These are phyloP conservation scores for Nesometra sesokonis DNA, from an alignment of 35 echinoderm and acorn worm genomes.

Conservation along the genomic window DNA sequence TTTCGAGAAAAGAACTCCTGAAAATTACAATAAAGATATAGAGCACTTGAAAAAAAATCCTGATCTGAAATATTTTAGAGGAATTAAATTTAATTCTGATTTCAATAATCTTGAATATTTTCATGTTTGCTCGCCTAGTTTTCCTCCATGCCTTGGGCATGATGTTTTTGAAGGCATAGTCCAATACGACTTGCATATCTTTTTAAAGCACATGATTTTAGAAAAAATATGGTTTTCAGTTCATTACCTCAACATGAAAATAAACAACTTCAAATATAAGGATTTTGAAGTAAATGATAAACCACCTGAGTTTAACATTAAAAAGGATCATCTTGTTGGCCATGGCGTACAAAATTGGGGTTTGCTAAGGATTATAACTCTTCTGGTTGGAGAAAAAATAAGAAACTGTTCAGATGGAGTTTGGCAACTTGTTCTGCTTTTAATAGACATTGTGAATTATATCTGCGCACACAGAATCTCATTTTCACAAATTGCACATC, in stretches of 20 bases:
- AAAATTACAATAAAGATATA: conserved; percentile 9
- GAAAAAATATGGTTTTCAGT: too few species aligned
- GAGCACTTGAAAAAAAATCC: not conserved
- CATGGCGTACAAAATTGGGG: conserved; percentile 63
- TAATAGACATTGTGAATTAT: conserved; percentile 36
- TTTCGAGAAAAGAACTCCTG: not conserved
- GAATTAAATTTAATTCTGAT: conserved; percentile 18
- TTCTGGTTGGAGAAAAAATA: conserved; percentile 33
- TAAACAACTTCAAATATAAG: conserved; percentile 9
- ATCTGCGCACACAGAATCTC: conserved; percentile 18
- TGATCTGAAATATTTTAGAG: not conserved
- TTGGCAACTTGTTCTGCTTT: conserved; percentile 27
- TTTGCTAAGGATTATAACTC: conserved; percentile 31
- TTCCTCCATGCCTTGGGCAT: conserved; percentile 31
- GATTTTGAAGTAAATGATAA: conserved; percentile 20
- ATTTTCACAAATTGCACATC: conserved; percentile 35
- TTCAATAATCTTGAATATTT: conserved; percentile 11
- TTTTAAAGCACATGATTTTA: too few species aligned
- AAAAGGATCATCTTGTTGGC: conserved; percentile 18
- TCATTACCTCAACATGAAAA: too few species aligned
- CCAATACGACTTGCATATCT: not conserved
- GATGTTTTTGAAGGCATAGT: conserved; percentile 29
- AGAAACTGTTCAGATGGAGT: not conserved
- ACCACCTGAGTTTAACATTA: conserved; percentile 11
- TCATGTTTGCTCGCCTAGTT: conserved; percentile 13